phyloP scores from a whole-genome alignment of 2,888 invertebrate species.

The Argynnis bischoffii region DNA sequence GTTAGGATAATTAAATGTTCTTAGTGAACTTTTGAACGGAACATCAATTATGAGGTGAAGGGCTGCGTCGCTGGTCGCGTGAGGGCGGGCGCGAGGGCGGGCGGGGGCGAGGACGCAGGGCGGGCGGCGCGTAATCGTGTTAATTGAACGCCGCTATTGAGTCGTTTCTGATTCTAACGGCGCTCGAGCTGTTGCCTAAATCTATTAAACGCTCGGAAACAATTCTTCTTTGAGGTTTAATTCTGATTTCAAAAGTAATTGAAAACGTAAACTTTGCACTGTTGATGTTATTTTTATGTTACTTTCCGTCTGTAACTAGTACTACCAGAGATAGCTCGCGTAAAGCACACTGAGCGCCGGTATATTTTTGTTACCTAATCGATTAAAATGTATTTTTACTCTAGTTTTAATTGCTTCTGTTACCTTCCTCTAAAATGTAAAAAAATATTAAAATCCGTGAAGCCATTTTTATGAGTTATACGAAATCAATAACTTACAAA shows the following conservation, averaged over 20 bases:
- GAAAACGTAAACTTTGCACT: not conserved
- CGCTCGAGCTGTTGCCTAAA: slow-evolving; percentile 11
- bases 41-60: slow-evolving; percentile 32
- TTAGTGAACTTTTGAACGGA: slow-evolving; percentile 34
- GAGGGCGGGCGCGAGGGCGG: not conserved
- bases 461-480: too few species aligned
- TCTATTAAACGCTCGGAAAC: slow-evolving; percentile 16
- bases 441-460: too few species aligned
- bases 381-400: too few species aligned
- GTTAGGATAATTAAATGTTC: slow-evolving; percentile 34
- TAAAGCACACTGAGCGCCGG: too few species aligned
- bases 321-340: too few species aligned
- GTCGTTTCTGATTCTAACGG: slow-evolving; percentile 26
- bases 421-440: too few species aligned
- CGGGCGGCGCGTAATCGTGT: slow-evolving; percentile 26
- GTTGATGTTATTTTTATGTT: too few species aligned
- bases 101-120: not conserved
- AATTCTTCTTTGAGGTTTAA: not conserved
- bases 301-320: too few species aligned
- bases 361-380: too few species aligned
- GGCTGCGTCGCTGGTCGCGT: not conserved
- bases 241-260: not conserved
- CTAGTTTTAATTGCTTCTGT: too few species aligned
- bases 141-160: slow-evolving; percentile 34
- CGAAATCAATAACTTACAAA: too few species aligned